Base-by-base conservation (phyloP, 2,113 vertebrate genomes). In the Etheostoma cragini region DNA sequence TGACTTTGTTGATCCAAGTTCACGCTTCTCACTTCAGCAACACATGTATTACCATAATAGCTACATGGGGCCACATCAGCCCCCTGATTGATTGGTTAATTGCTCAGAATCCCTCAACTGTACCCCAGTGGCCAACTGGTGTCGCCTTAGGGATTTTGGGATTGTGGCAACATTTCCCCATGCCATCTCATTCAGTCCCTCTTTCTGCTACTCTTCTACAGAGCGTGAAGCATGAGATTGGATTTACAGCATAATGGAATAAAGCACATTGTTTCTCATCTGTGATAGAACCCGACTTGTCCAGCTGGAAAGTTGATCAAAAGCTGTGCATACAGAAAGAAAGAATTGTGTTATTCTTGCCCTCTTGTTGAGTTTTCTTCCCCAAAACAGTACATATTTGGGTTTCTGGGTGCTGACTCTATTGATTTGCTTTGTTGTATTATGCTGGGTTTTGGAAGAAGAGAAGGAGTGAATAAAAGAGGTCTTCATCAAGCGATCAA, bases 161-260 rank as follows among this genome's bases (percentile, higher is more conserved):
- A 91, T 89, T 88, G 86, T 91, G 89, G 94, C 90, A 92, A 92
- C 88, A 87, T 80, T 86, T 87, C 79, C 85, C 83, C 81, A 60
- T 64, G 81, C 81, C 81, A 57, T 83, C 85, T 76, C 85, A 72
- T 83, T 88, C 84, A 76, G 71, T 81, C 77, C 21, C 56, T 82
- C 81, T 70, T 79, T 79, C 84, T 72, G 80, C 84, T 68, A 57
- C 83, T 90, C 81, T 52, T 87, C 88, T 69, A 57, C 87, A 76
- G 83, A 90, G 83, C 89, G 57, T 92, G 92, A 94, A 94, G 93
- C 92, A 92, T 94, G 94, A 93, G 86, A 93, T 93, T 93, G 92
- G 91, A 94, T 94, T 93, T 93, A 92, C 84, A 84, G 83, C 86
- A 89, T 90, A 94, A 94, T 93, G 85, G 90, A 93, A 94, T 93